Evolutionary conservation across 2,888 invertebrate genomes (phyloP).

Genomic region (Eupithecia vulgata): DNA sequence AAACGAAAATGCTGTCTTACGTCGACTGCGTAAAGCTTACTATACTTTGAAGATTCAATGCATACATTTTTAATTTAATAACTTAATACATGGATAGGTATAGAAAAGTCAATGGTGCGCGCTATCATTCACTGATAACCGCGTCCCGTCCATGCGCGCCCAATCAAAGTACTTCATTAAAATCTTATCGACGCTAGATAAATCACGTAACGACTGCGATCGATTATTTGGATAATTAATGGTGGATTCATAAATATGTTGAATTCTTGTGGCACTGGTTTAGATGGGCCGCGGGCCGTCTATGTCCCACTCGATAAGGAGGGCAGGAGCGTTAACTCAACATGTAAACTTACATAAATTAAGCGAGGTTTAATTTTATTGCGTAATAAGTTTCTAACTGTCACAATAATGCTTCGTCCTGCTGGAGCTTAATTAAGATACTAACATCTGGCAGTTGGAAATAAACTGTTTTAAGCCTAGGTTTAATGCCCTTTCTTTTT

Average conservation of each 20-base stretch:
- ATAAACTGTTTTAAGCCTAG: not conserved
- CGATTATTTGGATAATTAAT: constrained; percentile 84
- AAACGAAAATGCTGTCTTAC: constrained; percentile 54
- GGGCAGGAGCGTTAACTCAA: constrained; percentile 45
- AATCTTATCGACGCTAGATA: constrained; percentile 83
- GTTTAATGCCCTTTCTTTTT: not conserved
- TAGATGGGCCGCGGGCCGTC: constrained; percentile 55
- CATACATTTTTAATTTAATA: constrained; percentile 80
- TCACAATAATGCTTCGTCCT: constrained; percentile 32
- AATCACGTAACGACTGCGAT: constrained; percentile 82
- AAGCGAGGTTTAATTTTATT: constrained; percentile 33
- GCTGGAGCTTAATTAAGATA: constrained; percentile 29
- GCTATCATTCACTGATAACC: constrained; percentile 76
- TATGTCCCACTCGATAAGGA: constrained; percentile 51
- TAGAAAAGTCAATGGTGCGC: constrained; percentile 75
- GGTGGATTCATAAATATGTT: constrained; percentile 77
- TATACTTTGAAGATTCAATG: constrained; percentile 48
- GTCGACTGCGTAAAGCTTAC: constrained; percentile 52
- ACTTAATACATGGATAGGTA: constrained; percentile 80
- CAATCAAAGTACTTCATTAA: constrained; percentile 85
- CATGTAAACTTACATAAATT: constrained; percentile 37
- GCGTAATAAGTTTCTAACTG: constrained; percentile 30
- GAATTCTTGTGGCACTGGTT: constrained; percentile 70
- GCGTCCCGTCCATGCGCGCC: constrained; percentile 75
- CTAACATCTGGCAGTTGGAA: constrained; percentile 1